These are phyloP conservation scores for Crambe crambe DNA, from an alignment of 37 sponge, comb jelly and placozoan genomes.

Conservation along the genomic window DNA sequence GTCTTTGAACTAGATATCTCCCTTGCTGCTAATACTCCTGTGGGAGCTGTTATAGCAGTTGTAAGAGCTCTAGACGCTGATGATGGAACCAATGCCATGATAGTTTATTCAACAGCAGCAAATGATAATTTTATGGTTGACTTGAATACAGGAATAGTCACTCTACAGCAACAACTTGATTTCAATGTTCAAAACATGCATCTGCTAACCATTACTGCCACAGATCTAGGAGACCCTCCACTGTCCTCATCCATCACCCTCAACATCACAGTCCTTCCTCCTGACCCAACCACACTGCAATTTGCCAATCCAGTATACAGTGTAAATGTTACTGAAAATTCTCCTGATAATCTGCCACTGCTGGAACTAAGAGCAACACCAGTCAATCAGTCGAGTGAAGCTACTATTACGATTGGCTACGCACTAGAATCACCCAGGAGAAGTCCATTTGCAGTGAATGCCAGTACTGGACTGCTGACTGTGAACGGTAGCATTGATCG, in stretches of 20 bases:
- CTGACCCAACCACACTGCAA: slow-evolving; percentile 36
- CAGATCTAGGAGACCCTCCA: slow-evolving; percentile 27
- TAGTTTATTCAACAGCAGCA: slow-evolving; percentile 22
- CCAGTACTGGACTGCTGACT: slow-evolving; percentile 28
- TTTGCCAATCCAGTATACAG: neutral
- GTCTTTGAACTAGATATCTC: neutral
- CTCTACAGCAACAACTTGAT: slow-evolving; percentile 1
- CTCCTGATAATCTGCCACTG: slow-evolving; percentile 11
- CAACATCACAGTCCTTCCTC: slow-evolving; percentile 27
- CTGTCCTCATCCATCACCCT: slow-evolving; percentile 12
- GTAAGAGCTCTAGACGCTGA: slow-evolving; percentile 47
- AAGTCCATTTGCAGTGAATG: slow-evolving; percentile 19
- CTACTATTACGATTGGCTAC: neutral
- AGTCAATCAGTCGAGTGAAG: neutral
- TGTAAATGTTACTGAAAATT: slow-evolving; percentile 24
- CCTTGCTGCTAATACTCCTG: slow-evolving; percentile 31
- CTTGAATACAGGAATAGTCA: slow-evolving; percentile 11
- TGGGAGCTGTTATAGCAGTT: slow-evolving; percentile 13
- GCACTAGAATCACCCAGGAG: slow-evolving; percentile 1
- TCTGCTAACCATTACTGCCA: slow-evolving; percentile 15
- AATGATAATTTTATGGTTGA: slow-evolving; percentile 34
- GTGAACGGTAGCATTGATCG: slow-evolving; percentile 35
- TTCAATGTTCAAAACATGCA: slow-evolving; percentile 11
- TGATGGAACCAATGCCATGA: slow-evolving; percentile 31
- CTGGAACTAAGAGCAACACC: neutral